These are phyloP conservation scores for Astur gentilis DNA, from an alignment of 2,113 vertebrate species.

Conservation along the genomic window DNA sequence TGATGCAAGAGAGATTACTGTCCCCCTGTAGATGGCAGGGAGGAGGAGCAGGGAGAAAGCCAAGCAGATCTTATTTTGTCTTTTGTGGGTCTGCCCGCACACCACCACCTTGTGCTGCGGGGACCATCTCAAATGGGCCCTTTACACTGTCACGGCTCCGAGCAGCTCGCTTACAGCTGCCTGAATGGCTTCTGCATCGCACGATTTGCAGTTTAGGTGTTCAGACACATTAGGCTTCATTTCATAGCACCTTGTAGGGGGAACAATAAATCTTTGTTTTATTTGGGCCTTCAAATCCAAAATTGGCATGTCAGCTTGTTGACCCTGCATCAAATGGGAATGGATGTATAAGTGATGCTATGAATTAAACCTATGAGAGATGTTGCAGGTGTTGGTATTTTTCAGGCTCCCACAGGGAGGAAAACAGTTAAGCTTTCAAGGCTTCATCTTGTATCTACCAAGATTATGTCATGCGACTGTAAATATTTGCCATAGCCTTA, in stretches of 20 bases:
- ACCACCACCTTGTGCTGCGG: fast-evolving
- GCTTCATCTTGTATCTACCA: not conserved
- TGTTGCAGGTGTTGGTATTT: not conserved
- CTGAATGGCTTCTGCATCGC: not conserved
- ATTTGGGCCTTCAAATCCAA: not conserved
- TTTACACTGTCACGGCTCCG: fast-evolving
- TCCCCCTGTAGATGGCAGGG: too few species aligned
- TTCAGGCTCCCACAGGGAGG: not conserved
- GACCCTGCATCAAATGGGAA: not conserved
- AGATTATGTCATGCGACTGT: not conserved
- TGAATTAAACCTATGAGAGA: not conserved
- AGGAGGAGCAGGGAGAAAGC: not conserved
- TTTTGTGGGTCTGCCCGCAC: not conserved
- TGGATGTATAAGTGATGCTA: not conserved
- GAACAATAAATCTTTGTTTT: not conserved
- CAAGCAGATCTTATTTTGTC: too few species aligned
- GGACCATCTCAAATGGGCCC: fast-evolving
- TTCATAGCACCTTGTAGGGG: not conserved
- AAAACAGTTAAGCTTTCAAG: not conserved
- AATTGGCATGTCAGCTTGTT: not conserved
- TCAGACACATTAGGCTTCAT: not conserved
- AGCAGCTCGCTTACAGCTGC: not conserved
- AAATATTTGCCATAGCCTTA: not conserved
- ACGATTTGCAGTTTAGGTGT: not conserved
- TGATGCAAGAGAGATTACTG: not conserved